Evolutionary conservation across 2,113 vertebrate genomes (phyloP), one percentile per base, ranked within the genome.

Genomic region (Halichoerus grypus): DNA sequence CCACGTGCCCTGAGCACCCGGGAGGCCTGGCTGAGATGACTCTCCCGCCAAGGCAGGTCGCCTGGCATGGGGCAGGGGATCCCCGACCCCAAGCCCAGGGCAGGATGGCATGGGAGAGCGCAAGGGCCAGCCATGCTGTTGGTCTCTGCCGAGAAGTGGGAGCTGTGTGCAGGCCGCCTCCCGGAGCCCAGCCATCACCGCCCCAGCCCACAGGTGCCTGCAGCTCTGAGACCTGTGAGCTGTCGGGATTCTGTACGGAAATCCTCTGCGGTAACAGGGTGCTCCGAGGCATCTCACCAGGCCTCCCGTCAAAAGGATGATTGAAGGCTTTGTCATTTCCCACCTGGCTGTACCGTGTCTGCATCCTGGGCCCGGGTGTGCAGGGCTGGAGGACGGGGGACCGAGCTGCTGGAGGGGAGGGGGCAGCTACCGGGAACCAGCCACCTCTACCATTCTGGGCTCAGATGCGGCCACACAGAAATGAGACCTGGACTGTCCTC

Each of bases 241-340:
- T 3, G 21, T 31, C 1, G 14, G 63, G 21, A 4, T 16, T 28
- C 81, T 36, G 28, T 14, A 16, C 59, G 36, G 51, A 31, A 18
- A 1, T 19, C 33, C 61, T 15, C 39, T 26, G 11, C 5, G 8
- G 51, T 9, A 24, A 0, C 0, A 3, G 4, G 33, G 59, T 16
- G 13, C 9, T 36, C 33, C 7, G 31, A 19, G 61, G 51, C 16
- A 7, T 39, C 87, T 59, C 18, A 4, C 79, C 12, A 1, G 49
- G 49, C 18, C 57, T 39, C 28, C 79, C 1, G 9, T 53, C n/a
- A 21, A 14, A 36, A 74, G 33, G 2, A 0, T 6, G 13, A 18
- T 22, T 7, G 24, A 33, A 42, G 39, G 26, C 42, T 63, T 53
- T 53, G 67, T 15, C 3, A 51, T 22, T 10, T 21, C n/a, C 42